Percentiles rank a stretch among this genome's conserved stretches.
Conservation (phyloP, 1,140 invertebrate genomes). For the Drosophila nikananu region DNA sequence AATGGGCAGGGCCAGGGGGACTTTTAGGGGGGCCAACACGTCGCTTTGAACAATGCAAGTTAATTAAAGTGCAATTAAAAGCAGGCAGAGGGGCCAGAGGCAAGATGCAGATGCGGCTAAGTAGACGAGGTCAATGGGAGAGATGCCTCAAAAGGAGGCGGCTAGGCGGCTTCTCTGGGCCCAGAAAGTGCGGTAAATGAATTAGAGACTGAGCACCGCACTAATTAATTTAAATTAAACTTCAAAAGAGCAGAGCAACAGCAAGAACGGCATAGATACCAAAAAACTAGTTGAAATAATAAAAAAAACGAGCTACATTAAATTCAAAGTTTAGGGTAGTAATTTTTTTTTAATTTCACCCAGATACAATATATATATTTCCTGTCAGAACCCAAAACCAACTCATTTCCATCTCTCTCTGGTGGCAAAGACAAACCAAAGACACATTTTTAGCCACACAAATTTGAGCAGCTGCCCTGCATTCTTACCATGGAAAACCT, state of each 20-base stretch:
- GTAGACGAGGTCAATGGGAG: conserved; percentile 28
- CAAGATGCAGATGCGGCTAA: conserved; percentile 20
- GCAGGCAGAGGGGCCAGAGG: conserved; percentile 22
- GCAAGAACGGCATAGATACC: neutral
- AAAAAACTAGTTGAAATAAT: neutral
- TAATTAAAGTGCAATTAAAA: conserved; percentile 82
- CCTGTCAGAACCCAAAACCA: neutral
- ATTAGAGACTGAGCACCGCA: conserved; percentile 17
- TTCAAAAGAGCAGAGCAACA: neutral
- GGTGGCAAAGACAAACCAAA: neutral
- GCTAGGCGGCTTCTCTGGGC: neutral
- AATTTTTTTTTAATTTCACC: too few species aligned
- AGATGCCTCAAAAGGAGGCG: conserved; percentile 11
- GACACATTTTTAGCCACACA: conserved; percentile 26
- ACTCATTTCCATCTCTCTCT: too few species aligned
- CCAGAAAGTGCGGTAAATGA: conserved; percentile 4
- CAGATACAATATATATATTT: too few species aligned
- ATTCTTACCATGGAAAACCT: neutral
- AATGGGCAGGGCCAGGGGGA: conserved; percentile 1
- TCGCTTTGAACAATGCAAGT: conserved; percentile 78
- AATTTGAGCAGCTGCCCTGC: conserved; percentile 22
- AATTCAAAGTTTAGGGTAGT: too few species aligned
- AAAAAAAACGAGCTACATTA: too few species aligned
- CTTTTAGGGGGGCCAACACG: conserved; percentile 54
- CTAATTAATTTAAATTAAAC: conserved; percentile 12